Evolutionary conservation across 30 jellyfish, hydroid and myxozoan species (phyloP), one percentile per base, ranked within the genome.

Genomic region (Aurelia aurita): DNA sequence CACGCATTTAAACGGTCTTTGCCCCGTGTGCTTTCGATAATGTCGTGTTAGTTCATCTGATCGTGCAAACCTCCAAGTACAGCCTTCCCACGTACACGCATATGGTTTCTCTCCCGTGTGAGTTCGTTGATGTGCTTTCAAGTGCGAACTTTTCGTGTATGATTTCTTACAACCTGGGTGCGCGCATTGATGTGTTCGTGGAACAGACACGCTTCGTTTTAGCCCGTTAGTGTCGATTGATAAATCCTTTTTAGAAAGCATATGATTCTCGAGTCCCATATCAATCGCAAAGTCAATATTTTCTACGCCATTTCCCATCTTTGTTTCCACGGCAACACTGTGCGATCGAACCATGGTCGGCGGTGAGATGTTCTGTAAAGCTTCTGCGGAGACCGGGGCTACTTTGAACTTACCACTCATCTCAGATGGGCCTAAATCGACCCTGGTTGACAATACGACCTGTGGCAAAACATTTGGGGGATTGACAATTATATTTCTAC

Each of bases 81-180:
- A 94, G 16, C 99, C 99, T 66, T 89, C 84, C 99, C 99, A 94
- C 49, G 96, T 88, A 45, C 99, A 94, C 63, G 97, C 97, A 89
- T 94, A 94, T 29, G 99, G 99, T 57, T 94, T 94, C 79, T 94
- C 99, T 58, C 98, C 98, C 66, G 98, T 92, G 66, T 92, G 98
- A 19, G 98, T 92, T 82, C 98, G 61, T 59, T 92, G 98, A 58
- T 92, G 98, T 43, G 98, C 98, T 75, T 92, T 92, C 82, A 92
- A 72, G 58, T 92, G 98, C 67, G 98, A 92, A 60, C 97, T 86
- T 78, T 92, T 92, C 89, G 98, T 92, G 97, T 92, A 92, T 31
- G 97, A 86, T 75, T 92, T 92, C 87, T 96, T 92, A 60, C 98
- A 92, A 32, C 98, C 98, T 3, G 96, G 98, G 70, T 92, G 98